Conservation (phyloP, 2,888 invertebrate genomes). For the Coleophora flavipennella region DNA sequence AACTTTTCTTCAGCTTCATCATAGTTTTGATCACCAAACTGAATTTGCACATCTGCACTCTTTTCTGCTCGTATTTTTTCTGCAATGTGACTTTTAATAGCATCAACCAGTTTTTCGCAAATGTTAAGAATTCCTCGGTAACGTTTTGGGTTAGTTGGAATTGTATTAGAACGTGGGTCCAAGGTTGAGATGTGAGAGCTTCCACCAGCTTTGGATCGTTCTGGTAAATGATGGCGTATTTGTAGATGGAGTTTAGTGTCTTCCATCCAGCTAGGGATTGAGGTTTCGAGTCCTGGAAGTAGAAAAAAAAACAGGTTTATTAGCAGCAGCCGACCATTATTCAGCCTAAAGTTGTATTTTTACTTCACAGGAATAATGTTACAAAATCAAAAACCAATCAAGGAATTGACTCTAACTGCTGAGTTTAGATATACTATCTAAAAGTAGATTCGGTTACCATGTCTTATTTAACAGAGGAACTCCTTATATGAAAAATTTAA, state of each 20-base stretch:
- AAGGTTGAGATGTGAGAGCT: slow-evolving; percentile 51
- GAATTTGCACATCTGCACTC: slow-evolving; percentile 33
- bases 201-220: slow-evolving; percentile 46
- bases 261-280: slow-evolving; percentile 55
- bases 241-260: slow-evolving; percentile 50
- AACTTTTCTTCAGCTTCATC: slow-evolving; percentile 35
- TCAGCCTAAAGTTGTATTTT: too few relatives aligned
- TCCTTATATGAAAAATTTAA: too few relatives aligned
- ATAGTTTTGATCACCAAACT: slow-evolving; percentile 47
- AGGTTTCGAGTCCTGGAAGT: slow-evolving; percentile 40
- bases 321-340: too few relatives aligned
- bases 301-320: too few relatives aligned
- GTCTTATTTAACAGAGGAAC: too few relatives aligned
- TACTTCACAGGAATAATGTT: too few relatives aligned
- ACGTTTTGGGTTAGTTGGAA: slow-evolving; percentile 52
- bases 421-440: too few relatives aligned
- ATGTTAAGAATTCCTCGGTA: slow-evolving; percentile 46
- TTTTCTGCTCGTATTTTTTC: slow-evolving; percentile 31
- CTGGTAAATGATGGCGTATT: slow-evolving; percentile 46
- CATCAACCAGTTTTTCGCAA: slow-evolving; percentile 47
- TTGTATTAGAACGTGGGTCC: slow-evolving; percentile 52
- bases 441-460: too few relatives aligned
- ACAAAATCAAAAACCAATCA: too few relatives aligned
- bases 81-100: slow-evolving; percentile 45
- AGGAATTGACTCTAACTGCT: too few relatives aligned